Conservation (phyloP, 2,888 invertebrate genomes). For the Lottia scabra region DNA sequence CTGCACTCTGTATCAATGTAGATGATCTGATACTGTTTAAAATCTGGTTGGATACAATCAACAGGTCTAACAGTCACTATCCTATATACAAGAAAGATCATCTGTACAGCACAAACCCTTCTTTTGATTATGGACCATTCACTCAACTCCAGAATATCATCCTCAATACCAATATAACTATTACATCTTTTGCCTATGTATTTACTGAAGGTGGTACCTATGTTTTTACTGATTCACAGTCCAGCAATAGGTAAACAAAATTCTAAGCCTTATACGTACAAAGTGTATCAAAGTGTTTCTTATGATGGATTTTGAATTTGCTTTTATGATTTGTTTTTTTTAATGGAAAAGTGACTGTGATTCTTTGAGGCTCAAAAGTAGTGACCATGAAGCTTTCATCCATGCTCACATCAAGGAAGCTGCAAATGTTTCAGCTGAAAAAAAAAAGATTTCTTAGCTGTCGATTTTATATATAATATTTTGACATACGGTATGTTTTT, state of each 20-base stretch:
- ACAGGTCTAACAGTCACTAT: conserved; percentile 59
- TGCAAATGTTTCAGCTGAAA: too few relatives aligned
- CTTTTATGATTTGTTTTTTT: too few relatives aligned
- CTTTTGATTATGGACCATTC: conserved; percentile 66
- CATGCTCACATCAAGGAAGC: too few relatives aligned
- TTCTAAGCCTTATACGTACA: too few relatives aligned
- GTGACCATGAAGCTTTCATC: too few relatives aligned
- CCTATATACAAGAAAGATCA: conserved; percentile 64
- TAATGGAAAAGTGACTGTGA: background rate
- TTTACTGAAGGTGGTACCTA: conserved; percentile 64
- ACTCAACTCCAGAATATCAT: conserved; percentile 55
- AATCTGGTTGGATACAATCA: conserved; percentile 51
- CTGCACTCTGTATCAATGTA: conserved; percentile 59
- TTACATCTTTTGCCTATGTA: conserved; percentile 60
- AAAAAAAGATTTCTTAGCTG: too few relatives aligned
- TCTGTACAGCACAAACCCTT: conserved; percentile 62
- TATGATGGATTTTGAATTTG: too few relatives aligned
- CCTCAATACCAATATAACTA: conserved; percentile 60
- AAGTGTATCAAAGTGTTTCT: too few relatives aligned
- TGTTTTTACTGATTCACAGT: conserved; percentile 63
- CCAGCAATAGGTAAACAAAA: conserved; percentile 42
- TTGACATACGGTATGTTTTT: background rate
- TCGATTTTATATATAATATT: too few relatives aligned
- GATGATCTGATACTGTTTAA: conserved; percentile 64
- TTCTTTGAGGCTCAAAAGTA: too few relatives aligned